Conservation (phyloP, 2,113 vertebrate genomes). For the Morphnarchus princeps region DNA sequence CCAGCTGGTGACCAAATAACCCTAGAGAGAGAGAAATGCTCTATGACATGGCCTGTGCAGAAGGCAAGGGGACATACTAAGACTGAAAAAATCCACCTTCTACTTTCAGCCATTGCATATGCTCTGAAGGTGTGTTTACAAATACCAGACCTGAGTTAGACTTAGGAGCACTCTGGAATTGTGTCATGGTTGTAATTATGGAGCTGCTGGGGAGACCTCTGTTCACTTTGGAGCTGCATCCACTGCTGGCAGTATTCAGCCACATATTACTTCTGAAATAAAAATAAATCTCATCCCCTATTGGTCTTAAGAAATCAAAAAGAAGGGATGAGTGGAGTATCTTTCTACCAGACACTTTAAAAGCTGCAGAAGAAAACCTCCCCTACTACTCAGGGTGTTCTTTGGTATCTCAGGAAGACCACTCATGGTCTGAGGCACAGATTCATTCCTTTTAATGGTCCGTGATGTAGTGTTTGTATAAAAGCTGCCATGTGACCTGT, state of each 20-base stretch:
- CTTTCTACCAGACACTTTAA: neutral
- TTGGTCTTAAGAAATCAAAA: neutral
- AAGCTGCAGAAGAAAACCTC: neutral
- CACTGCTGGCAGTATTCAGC: neutral
- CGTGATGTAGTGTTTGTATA: neutral
- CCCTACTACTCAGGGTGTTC: neutral
- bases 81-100: neutral
- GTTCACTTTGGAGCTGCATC: neutral
- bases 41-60: fast-evolving
- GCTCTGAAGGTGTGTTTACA: neutral
- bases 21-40: neutral
- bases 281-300: neutral
- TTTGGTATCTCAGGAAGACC: neutral
- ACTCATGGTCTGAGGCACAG: neutral
- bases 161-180: neutral
- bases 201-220: neutral
- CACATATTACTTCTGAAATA: neutral
- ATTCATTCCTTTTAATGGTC: neutral
- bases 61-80: neutral
- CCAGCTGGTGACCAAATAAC: neutral
- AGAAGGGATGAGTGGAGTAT: neutral
- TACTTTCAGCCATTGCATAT: neutral
- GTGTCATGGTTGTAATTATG: neutral
- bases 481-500: neutral
- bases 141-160: neutral